A percentile compares a stretch with the other conserved stretches of the same genome.
phyloP scores from a whole-genome alignment of 2,888 invertebrate species.

The Orgyia antiqua region DNA sequence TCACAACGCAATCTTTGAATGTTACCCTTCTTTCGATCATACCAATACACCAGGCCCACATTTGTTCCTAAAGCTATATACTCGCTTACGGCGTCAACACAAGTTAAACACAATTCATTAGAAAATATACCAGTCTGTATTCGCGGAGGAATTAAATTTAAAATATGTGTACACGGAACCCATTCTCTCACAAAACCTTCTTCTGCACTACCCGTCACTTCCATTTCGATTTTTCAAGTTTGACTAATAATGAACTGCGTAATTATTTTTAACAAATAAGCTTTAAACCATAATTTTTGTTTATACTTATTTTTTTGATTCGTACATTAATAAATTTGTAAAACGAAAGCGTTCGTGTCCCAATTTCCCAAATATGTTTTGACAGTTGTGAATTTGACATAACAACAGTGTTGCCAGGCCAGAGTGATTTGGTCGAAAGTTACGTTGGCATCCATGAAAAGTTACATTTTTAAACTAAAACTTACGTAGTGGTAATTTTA shows the following conservation, averaged over 20 bases:
- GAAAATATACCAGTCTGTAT: slow-evolving; percentile 87
- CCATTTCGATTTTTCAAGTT: slow-evolving; percentile 38
- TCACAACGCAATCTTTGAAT: slow-evolving; percentile 89
- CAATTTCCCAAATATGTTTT: too few species aligned
- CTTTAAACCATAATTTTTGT: slow-evolving; percentile 10
- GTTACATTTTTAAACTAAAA: too few species aligned
- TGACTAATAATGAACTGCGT: slow-evolving; percentile 6
- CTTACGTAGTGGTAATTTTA: too few species aligned
- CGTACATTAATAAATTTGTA: too few species aligned
- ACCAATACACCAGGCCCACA: slow-evolving; percentile 92
- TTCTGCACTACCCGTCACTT: slow-evolving; percentile 62
- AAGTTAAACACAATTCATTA: slow-evolving; percentile 86
- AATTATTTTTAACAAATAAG: slow-evolving; percentile 8
- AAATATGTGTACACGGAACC: slow-evolving; percentile 86
- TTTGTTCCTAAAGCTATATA: slow-evolving; percentile 92
- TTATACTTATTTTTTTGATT: too few species aligned
- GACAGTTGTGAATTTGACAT: too few species aligned
- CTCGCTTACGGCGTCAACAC: slow-evolving; percentile 88
- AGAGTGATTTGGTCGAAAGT: too few species aligned
- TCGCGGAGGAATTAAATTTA: slow-evolving; percentile 86
- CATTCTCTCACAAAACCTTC: slow-evolving; percentile 84
- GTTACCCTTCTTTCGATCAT: slow-evolving; percentile 85
- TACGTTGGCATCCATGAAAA: too few species aligned
- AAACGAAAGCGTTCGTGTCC: too few species aligned
- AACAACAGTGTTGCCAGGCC: too few species aligned